A percentile compares a stretch with the other conserved stretches of the same genome.
These are phyloP conservation scores for Mizuhopecten yessoensis DNA, from an alignment of 1,140 invertebrate genomes.

Conservation along the genomic window DNA sequence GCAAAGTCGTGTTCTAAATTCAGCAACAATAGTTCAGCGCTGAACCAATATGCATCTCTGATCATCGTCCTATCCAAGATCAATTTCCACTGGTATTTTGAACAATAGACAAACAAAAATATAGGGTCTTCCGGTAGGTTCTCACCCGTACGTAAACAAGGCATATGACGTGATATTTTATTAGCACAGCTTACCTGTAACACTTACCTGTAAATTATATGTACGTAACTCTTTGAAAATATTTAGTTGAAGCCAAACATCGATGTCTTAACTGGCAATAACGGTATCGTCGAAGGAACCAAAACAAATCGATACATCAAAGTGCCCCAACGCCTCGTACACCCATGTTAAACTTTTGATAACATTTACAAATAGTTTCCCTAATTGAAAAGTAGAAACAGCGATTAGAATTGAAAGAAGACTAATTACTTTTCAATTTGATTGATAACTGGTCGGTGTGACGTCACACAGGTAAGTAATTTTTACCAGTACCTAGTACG, in stretches of 20 bases:
- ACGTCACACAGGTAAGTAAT: slow-evolving; percentile 14
- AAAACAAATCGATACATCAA: not conserved
- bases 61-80: no score
- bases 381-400: not conserved
- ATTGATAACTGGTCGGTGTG: not conserved
- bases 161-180: no score
- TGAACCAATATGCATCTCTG: no score
- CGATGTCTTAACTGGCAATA: not conserved
- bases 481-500: no score
- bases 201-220: not conserved
- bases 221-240: not conserved
- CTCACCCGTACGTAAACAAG: no score
- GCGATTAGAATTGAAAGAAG: not conserved
- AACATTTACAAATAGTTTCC: not conserved
- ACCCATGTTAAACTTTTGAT: not conserved
- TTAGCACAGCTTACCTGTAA: not conserved
- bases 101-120: no score
- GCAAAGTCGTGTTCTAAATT: no score
- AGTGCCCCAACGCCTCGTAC: not conserved
- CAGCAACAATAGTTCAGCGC: no score
- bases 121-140: no score
- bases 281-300: not conserved
- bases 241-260: not conserved
- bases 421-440: not conserved
- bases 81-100: no score